Conservation (phyloP, 2,113 vertebrate genomes). For the Todiramphus saurophagus region DNA sequence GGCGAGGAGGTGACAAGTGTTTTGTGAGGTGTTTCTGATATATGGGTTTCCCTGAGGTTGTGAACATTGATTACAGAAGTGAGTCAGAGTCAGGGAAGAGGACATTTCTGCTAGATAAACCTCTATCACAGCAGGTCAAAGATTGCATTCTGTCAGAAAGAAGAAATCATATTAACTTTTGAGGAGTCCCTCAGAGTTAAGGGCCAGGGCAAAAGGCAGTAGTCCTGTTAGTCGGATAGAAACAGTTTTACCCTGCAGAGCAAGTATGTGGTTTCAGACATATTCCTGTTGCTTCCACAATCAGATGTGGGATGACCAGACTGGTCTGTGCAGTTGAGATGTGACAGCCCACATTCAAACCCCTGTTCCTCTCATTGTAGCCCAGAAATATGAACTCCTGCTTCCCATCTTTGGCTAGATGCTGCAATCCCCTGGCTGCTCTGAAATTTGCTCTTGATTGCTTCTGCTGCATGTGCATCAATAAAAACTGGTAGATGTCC, state of each 20-base stretch:
- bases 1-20: background rate
- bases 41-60: background rate
- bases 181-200: background rate
- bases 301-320: background rate
- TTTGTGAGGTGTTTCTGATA: slow-evolving; percentile 19
- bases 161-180: background rate
- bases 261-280: background rate
- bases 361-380: background rate
- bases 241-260: background rate
- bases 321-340: background rate
- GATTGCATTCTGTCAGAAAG: background rate
- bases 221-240: background rate
- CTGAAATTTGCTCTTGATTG: background rate
- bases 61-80: background rate
- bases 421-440: background rate
- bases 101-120: background rate
- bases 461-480: background rate
- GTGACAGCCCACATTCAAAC: background rate
- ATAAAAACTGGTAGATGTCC: background rate
- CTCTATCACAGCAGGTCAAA: background rate
- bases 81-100: background rate
- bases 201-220: background rate
- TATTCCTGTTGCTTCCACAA: background rate
- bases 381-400: background rate
- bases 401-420: background rate